Percentiles rank a stretch among this genome's conserved stretches.
Evolutionary conservation across 23 tunicate species (phyloP).

Genomic region (Clavelina lepadiformis): DNA sequence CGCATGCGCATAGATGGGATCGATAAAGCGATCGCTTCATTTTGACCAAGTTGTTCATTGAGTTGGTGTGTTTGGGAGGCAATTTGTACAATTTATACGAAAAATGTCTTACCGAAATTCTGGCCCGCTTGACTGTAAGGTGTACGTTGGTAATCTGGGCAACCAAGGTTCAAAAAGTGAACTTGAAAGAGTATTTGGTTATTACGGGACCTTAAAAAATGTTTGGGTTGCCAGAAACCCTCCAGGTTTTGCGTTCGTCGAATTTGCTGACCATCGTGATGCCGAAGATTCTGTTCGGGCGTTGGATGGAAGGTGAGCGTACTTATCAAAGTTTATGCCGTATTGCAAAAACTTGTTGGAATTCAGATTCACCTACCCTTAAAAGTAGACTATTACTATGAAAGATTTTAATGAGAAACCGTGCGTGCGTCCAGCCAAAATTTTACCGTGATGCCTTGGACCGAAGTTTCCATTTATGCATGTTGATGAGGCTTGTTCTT

Average conservation of each 20-base stretch:
- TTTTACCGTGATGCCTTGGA: no score
- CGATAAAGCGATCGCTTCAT: no score
- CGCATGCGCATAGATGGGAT: no score
- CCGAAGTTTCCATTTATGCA: no score
- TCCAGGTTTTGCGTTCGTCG: constrained; percentile 89
- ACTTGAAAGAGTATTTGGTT: constrained; percentile 69
- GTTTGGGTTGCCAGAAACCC: constrained; percentile 95
- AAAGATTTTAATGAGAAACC: no score
- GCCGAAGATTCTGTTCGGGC: constrained; percentile 89
- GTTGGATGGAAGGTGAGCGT: constrained; percentile 93
- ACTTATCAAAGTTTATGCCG: neutral
- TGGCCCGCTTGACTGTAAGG: constrained; percentile 66
- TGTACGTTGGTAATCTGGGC: constrained; percentile 83
- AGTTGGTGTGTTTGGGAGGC: no score
- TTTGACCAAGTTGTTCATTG: no score
- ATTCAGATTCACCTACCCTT: no score
- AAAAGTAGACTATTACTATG: no score
- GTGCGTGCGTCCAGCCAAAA: no score
- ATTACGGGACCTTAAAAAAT: constrained; percentile 63
- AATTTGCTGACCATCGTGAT: constrained; percentile 61
- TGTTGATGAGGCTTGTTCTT: no score
- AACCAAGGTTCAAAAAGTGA: constrained; percentile 69
- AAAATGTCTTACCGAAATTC: constrained; percentile 43
- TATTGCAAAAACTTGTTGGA: no score
- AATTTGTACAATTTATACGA: neutral